These are phyloP conservation scores for Eulithis prunata DNA, from an alignment of 2,888 invertebrate genomes.

Conservation along the genomic window DNA sequence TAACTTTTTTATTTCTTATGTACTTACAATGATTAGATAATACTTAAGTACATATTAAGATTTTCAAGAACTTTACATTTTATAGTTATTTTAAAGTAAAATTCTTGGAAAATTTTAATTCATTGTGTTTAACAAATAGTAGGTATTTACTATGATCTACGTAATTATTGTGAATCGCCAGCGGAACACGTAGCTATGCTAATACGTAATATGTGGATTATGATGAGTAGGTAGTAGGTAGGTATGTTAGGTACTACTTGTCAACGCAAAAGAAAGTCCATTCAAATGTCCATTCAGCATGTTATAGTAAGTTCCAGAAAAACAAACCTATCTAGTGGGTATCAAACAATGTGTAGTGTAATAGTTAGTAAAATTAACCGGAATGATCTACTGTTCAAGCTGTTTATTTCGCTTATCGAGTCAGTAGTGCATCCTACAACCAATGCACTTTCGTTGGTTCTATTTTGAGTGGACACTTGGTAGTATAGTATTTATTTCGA, in stretches of 20 bases:
- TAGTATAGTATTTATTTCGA: constrained; percentile 66
- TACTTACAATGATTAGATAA: too few species aligned
- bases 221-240: constrained; percentile 15
- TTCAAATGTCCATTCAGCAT: constrained; percentile 37
- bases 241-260: neutral
- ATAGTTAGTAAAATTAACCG: constrained; percentile 2
- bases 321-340: constrained; percentile 1
- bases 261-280: constrained; percentile 33
- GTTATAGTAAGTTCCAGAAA: constrained; percentile 21
- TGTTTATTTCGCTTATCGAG: constrained; percentile 31
- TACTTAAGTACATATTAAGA: too few species aligned
- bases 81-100: too few species aligned
- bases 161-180: constrained; percentile 40
- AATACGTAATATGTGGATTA: neutral
- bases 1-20: too few species aligned
- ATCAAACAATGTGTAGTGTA: constrained; percentile 14
- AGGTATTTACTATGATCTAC: too few species aligned
- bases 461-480: constrained; percentile 65
- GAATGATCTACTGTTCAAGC: constrained; percentile 9
- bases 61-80: too few species aligned
- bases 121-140: too few species aligned
- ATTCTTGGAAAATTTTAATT: too few species aligned
- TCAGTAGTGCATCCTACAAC: constrained; percentile 44
- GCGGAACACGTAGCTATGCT: constrained; percentile 2
- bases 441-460: constrained; percentile 57